phyloP scores from a whole-genome alignment of 2,888 invertebrate species.

The Oligia latruncula region DNA sequence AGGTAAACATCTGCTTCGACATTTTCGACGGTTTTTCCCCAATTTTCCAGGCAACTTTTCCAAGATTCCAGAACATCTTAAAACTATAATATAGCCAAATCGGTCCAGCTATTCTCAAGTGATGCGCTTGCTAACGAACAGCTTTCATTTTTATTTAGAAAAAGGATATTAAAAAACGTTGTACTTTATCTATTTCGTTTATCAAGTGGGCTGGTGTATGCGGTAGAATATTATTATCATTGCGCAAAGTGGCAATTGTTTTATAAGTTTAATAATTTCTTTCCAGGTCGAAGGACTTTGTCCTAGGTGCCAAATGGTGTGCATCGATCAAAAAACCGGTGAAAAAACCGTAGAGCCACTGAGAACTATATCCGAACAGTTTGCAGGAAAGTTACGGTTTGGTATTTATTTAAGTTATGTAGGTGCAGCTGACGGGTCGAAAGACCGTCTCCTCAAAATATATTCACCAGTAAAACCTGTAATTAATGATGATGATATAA shows the following conservation, averaged over 20 bases:
- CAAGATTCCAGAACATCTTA: not conserved
- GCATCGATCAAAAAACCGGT: conserved; percentile 96
- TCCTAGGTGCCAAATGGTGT: conserved; percentile 98
- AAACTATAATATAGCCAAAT: no score
- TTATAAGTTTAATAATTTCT: conserved; percentile 16
- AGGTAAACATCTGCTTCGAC: conserved; percentile 84
- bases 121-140: not conserved
- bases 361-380: conserved; percentile 93
- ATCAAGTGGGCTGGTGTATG: not conserved
- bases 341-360: conserved; percentile 94
- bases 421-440: conserved; percentile 78
- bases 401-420: conserved; percentile 93
- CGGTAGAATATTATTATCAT: not conserved
- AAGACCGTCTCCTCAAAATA: conserved; percentile 72
- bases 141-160: not conserved
- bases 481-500: conserved; percentile 77
- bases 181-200: not conserved
- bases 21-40: not conserved
- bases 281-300: conserved; percentile 94
- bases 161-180: not conserved
- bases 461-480: conserved; percentile 75
- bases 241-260: not conserved
- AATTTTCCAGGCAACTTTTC: not conserved
- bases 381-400: conserved; percentile 94
- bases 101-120: not conserved